Conservation (phyloP, 2,888 invertebrate genomes). For the Euphydryas editha region DNA sequence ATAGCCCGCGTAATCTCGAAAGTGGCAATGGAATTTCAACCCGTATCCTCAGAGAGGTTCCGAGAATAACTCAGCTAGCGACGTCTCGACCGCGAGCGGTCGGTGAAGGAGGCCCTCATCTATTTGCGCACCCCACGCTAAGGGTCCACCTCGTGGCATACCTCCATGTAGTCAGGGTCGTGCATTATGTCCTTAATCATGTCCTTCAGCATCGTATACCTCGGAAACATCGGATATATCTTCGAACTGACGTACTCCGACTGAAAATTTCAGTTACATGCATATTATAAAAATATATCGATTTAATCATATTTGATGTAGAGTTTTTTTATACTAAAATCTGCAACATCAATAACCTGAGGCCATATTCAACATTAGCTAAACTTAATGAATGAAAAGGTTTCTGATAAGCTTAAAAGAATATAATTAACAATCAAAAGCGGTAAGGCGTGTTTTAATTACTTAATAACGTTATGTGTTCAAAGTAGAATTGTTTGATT, state of each 20-base stretch:
- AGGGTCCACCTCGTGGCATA: conserved; percentile 94
- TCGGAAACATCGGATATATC: conserved; percentile 96
- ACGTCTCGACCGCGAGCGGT: conserved; percentile 74
- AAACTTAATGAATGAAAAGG: too few relatives aligned
- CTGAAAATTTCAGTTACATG: conserved; percentile 70
- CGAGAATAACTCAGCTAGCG: conserved; percentile 56
- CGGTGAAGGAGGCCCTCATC: conserved; percentile 77
- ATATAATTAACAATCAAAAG: not conserved
- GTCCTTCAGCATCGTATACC: conserved; percentile 97
- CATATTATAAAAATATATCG: not conserved
- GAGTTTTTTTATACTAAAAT: not conserved
- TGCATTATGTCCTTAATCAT: conserved; percentile 98
- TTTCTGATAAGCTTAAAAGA: not conserved
- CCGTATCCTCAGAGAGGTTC: conserved; percentile 4
- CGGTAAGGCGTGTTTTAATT: not conserved
- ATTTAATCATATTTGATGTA: not conserved
- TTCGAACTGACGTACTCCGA: conserved; percentile 95
- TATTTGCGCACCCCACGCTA: conserved; percentile 85
- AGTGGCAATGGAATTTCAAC: conserved; percentile 15
- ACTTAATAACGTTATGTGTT: not conserved
- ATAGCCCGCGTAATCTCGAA: conserved; percentile 1
- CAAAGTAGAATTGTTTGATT: too few relatives aligned
- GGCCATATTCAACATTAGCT: too few relatives aligned
- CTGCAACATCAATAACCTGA: not conserved
- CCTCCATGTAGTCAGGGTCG: conserved; percentile 98